Base-by-base conservation (phyloP, 1,140 invertebrate genomes). In the Thaumatotibia leucotreta region DNA sequence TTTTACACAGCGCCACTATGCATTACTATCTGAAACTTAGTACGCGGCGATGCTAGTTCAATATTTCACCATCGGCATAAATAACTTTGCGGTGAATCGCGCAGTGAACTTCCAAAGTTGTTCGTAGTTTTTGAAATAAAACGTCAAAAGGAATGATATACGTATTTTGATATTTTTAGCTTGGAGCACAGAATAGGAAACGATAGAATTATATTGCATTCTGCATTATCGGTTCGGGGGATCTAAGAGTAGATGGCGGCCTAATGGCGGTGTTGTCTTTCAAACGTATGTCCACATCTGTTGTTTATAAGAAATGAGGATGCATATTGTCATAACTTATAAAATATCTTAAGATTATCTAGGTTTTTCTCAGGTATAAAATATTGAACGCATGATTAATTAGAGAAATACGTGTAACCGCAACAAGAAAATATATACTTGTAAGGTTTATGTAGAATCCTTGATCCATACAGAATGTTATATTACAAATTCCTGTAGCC, bases 121-220 rank as follows among this genome's bases (percentile, higher is more conserved):
- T 77, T 68, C 72, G 70, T 73, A 79, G 67, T 72, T 80, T 80
- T 75, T 68, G 70, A 70, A 77, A 79, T 74, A 80, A 76, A 82
- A 76, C 76, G 76, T 77, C 79, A 45, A 27, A 62, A 27, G 22
- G 32, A 33, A 24, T 50, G 27, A 63, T 62, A 63, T 67, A 67
- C 61, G 39, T 63, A 35, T 33, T 33, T 66, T 67, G 63, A 49
- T 69, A 69, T 67, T 68, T 64, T 65, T 67, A 74, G 69, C 65
- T 69, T 27, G 67, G 39, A 35, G 31, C 61, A 63, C 65, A 54
- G 67, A 58, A 72, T 68, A 68, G 14, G 45, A 68, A 72, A 27
- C 23, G 24, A 27, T 58, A 24, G 52, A 27, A 27, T n/a, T 58
- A 27, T 58, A 58, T 58, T 58, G 23, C 24, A 4, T 27, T 58